A percentile compares a stretch with the other conserved stretches of the same genome.
Evolutionary conservation across 2,113 vertebrate genomes (phyloP).

Genomic region (Anguilla rostrata): DNA sequence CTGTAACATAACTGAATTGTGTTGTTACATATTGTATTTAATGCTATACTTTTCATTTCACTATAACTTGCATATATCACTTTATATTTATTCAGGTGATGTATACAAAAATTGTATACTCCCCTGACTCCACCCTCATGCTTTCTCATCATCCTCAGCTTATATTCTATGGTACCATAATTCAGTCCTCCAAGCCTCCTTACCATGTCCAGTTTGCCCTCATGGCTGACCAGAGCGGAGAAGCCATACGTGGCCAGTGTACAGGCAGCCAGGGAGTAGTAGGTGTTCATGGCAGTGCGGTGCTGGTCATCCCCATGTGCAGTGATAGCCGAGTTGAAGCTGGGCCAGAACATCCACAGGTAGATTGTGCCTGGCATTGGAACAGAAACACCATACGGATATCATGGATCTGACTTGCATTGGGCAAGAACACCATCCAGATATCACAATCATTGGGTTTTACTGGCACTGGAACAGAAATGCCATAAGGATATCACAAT

Average conservation of each 20-base stretch:
- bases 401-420: background rate
- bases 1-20: background rate
- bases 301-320: slow-evolving; percentile 68
- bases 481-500: background rate
- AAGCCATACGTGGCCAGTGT: slow-evolving; percentile 77
- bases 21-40: background rate
- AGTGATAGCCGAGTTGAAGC: slow-evolving; percentile 80
- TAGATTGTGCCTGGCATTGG: slow-evolving; percentile 78
- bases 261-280: slow-evolving; percentile 83
- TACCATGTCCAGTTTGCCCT: slow-evolving; percentile 82
- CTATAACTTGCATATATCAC: too few relatives aligned
- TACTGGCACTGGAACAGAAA: slow-evolving; percentile 53
- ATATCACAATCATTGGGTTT: too few relatives aligned
- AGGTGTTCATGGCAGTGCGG: slow-evolving; percentile 83
- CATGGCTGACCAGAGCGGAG: slow-evolving; percentile 66
- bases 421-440: background rate
- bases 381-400: background rate
- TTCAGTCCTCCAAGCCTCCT: slow-evolving; percentile 24
- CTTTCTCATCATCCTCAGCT: background rate
- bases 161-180: background rate
- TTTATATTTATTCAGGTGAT: too few relatives aligned
- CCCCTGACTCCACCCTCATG: background rate
- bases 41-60: background rate
- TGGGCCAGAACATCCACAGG: slow-evolving; percentile 97
- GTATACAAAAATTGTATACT: background rate